These are phyloP conservation scores for Hyles lineata DNA, from an alignment of 2,888 invertebrate species.

Conservation along the genomic window DNA sequence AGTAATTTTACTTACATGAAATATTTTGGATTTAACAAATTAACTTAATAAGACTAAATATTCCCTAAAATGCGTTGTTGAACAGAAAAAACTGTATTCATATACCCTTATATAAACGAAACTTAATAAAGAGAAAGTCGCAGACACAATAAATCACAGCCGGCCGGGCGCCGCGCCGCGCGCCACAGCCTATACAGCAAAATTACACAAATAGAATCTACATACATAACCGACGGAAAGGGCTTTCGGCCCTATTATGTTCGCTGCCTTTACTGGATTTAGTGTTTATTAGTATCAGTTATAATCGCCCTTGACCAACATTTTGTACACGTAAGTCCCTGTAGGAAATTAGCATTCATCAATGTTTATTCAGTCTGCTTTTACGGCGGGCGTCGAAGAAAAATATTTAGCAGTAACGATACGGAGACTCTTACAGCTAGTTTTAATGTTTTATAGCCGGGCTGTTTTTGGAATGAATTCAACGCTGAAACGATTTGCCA, in stretches of 20 bases:
- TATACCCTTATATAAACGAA: slow-evolving; percentile 46
- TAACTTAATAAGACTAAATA: background rate
- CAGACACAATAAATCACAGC: slow-evolving; percentile 65
- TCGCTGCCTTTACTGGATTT: slow-evolving; percentile 16
- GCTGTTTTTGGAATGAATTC: background rate
- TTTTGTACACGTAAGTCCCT: slow-evolving; percentile 23
- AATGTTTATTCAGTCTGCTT: slow-evolving; percentile 40
- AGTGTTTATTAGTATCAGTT: slow-evolving; percentile 30
- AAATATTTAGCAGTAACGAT: slow-evolving; percentile 35
- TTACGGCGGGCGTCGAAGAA: slow-evolving; percentile 32
- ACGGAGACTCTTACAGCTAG: background rate
- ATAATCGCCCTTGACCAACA: slow-evolving; percentile 34
- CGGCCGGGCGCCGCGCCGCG: slow-evolving; percentile 35
- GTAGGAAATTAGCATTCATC: slow-evolving; percentile 29
- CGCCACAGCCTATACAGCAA: slow-evolving; percentile 34
- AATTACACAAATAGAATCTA: slow-evolving; percentile 32
- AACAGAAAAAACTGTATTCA: slow-evolving; percentile 37
- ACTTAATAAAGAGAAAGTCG: slow-evolving; percentile 56
- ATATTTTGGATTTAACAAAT: no score
- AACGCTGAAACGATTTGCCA: slow-evolving; percentile 25
- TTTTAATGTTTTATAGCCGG: background rate
- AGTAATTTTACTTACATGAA: background rate
- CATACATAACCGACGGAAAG: slow-evolving; percentile 14
- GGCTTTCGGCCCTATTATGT: slow-evolving; percentile 33
- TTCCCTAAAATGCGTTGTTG: background rate